phyloP scores from a whole-genome alignment of 2,888 invertebrate genomes.

The Pecten maximus region DNA sequence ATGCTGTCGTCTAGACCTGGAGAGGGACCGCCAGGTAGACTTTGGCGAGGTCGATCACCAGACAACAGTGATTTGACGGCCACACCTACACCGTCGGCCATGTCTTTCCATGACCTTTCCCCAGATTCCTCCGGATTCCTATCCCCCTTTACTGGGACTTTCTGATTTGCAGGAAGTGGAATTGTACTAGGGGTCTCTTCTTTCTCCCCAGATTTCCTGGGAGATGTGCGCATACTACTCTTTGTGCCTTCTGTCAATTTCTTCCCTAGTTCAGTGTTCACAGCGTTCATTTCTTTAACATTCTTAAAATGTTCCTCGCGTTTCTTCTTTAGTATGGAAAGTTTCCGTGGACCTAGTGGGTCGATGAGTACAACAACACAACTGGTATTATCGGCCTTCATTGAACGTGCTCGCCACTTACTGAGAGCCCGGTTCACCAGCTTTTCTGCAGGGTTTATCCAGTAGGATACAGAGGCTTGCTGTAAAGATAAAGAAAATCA shows the following conservation, averaged over 20 bases:
- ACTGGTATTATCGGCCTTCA: slow-evolving; percentile 98
- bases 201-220: slow-evolving; percentile 48
- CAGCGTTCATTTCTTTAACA: slow-evolving; percentile 19
- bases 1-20: slow-evolving; percentile 70
- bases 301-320: slow-evolving; percentile 65
- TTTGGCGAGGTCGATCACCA: neutral
- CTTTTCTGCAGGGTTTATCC: slow-evolving; percentile 94
- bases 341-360: slow-evolving; percentile 88
- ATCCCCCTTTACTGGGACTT: neutral
- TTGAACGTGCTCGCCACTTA: slow-evolving; percentile 91
- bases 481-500: slow-evolving; percentile 57
- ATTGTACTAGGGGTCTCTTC: neutral
- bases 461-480: slow-evolving; percentile 77
- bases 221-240: slow-evolving; percentile 45
- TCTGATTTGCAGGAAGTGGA: neutral
- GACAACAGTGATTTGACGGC: slow-evolving; percentile 1
- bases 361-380: slow-evolving; percentile 96
- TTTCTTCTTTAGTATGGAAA: slow-evolving; percentile 73
- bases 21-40: slow-evolving; percentile 37
- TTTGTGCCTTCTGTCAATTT: slow-evolving; percentile 37
- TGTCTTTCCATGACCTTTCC: slow-evolving; percentile 37
- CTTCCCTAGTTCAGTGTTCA: slow-evolving; percentile 36
- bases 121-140: neutral
- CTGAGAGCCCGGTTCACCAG: slow-evolving; percentile 92
- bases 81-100: slow-evolving; percentile 33